phyloP scores from a whole-genome alignment of 2,888 invertebrate genomes.

The Tricholauxania praeusta region DNA sequence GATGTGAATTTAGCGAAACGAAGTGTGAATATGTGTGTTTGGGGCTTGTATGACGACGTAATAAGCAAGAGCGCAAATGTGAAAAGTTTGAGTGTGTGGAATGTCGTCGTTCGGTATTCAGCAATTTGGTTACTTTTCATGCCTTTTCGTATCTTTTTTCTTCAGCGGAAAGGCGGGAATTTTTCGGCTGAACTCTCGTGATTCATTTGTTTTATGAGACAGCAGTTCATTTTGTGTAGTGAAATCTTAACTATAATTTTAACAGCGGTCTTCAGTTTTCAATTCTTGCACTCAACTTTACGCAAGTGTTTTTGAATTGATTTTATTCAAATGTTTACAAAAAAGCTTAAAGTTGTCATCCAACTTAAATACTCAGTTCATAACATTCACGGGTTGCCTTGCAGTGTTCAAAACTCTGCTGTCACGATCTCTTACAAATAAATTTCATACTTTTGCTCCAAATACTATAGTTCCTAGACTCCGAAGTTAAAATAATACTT shows the following conservation, averaged over 20 bases:
- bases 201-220: slow-evolving; percentile 20
- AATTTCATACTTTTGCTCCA: no score
- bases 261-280: not conserved
- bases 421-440: no score
- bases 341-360: no score
- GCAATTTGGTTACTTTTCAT: slow-evolving; percentile 23
- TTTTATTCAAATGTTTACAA: not conserved
- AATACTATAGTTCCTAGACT: no score
- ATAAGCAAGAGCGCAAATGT: not conserved
- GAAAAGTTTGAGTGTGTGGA: slow-evolving; percentile 36
- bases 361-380: no score
- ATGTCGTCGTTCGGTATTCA: slow-evolving; percentile 37
- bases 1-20: slow-evolving; percentile 50
- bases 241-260: no score
- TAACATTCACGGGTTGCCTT: no score
- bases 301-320: not conserved
- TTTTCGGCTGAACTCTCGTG: slow-evolving; percentile 23
- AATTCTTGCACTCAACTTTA: not conserved
- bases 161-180: slow-evolving; percentile 24
- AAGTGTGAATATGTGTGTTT: slow-evolving; percentile 12
- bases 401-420: no score
- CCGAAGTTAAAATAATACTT: no score
- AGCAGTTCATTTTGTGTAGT: not conserved
- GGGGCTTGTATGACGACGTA: slow-evolving; percentile 1
- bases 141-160: slow-evolving; percentile 5